Base-by-base conservation (phyloP, 2,797 vertebrate genomes). In the Cossypha polioptera region DNA sequence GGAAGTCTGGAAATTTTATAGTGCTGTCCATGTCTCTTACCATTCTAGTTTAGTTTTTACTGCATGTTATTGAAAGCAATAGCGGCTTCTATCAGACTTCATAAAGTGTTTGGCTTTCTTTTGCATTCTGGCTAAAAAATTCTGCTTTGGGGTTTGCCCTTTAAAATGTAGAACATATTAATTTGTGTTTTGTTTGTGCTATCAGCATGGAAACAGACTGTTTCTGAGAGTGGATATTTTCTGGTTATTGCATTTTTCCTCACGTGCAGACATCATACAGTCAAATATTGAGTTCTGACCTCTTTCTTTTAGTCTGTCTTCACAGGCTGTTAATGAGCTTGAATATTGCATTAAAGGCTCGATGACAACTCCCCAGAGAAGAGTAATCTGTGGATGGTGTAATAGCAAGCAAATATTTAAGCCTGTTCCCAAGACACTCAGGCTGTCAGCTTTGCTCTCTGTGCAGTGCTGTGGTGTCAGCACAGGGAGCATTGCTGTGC, bases 231-330 rank as follows among this genome's bases (percentile, higher is more conserved):
- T 55, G 59, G 43, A 35, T 95, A 28, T 93, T 88, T 93, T 89
- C 81, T 89, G 61, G 55, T 65, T 92, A 85, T 74, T 94, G 78
- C 61, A 35, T 94, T 94, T 96, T 94, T 95, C 86, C 83, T 90
- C 83, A 76, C 86, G 83, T 95, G 54, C 47, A 88, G 63, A 45
- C 55, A 81, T 88, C 85, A 35, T 58, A 38, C 25, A 80, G 65
- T 86, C 50, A 62, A 45, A 79, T 63, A 75, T 31, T 88, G 9
- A 1, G 19, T 21, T 50, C 38, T 86, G 90, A 93, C 63, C 79
- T 90, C 90, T 92, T 96, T 91, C 67, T 84, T 88, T 88, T 59
- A 59, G 36, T 36, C 69, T 88, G 9, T 81, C 86, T 66, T 55
- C 48, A 36, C 9, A 69, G 77, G 55, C 76, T 69, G 55, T 75